Evolutionary conservation across 2,797 vertebrate genomes (phyloP), one percentile per base, ranked within the genome.

Genomic region (Sitta carolinensis): DNA sequence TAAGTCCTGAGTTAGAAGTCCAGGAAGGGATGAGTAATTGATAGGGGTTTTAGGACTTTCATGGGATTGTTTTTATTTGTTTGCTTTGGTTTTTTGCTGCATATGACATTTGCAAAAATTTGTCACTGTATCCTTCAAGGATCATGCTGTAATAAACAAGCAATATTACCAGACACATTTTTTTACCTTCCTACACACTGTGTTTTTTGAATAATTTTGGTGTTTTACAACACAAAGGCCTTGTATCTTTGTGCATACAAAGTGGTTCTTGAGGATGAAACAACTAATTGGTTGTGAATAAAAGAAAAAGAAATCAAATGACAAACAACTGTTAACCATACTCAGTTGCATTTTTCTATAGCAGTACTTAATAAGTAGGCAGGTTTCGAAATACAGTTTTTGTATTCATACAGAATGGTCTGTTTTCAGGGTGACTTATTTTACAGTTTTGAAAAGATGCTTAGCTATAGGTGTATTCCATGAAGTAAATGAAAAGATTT

Each of bases 171-270:
- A 42, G 47, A 66, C 81, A 48, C 12, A 8, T 40, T 66, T 57
- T 68, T 57, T 66, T 75, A 34, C n/a, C 66, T 87, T 90, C 89
- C 74, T 78, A 70, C 87, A 57, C 40, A 69, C 34, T 4, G 2
- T 83, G n/a, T 67, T 10, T 2, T 34, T 90, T 95, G 87, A 94
- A 92, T 89, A 86, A 84, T 22, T 63, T 69, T 0, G 6, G 67
- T 88, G 59, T 92, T 92, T 70, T 47, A 9, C 29, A 47, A 63
- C 32, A 96, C 42, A 96, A 89, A 88, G 77, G 63, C 87, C 70
- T 91, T 89, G 61, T 96, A 57, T 93, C 55, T 93, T 43, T 76
- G n/a, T 73, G 77, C 54, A 81, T 78, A 73, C 42, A 68, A 36
- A 90, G 30, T 42, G 38, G 13, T 84, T 91, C 45, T 63, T 78